These are phyloP conservation scores for Copidosoma aretas DNA, from an alignment of 2,888 invertebrate species.

Conservation along the genomic window DNA sequence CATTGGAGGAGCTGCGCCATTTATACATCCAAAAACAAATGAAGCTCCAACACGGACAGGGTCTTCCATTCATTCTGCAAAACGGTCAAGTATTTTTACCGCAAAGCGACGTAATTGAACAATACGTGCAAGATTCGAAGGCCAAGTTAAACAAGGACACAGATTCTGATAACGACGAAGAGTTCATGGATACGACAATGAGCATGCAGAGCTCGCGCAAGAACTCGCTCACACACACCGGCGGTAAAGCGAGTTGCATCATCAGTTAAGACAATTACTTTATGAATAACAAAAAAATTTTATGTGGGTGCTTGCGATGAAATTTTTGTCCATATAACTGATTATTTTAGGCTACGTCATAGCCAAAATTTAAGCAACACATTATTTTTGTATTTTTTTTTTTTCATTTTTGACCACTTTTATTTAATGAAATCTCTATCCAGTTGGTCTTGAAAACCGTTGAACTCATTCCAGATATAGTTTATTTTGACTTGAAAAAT, in stretches of 20 bases:
- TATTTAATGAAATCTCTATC: too few species aligned
- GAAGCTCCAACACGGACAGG: conserved; percentile 36
- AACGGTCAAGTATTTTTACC: conserved; percentile 46
- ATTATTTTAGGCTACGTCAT: too few species aligned
- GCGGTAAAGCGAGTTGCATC: conserved; percentile 40
- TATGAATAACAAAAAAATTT: not conserved
- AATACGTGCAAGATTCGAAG: conserved; percentile 49
- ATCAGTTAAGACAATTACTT: conserved; percentile 29
- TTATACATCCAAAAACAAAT: conserved; percentile 41
- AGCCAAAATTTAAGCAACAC: too few species aligned
- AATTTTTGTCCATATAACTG: not conserved
- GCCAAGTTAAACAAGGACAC: conserved; percentile 45
- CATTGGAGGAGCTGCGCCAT: conserved; percentile 45
- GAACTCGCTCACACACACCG: conserved; percentile 53
- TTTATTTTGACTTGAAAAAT: conserved; percentile 22
- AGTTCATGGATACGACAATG: conserved; percentile 58
- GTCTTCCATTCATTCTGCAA: conserved; percentile 43
- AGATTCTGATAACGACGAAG: conserved; percentile 58
- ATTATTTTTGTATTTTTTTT: too few species aligned
- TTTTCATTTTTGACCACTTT: too few species aligned
- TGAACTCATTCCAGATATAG: conserved; percentile 29
- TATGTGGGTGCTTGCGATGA: conserved; percentile 10
- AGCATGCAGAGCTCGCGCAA: conserved; percentile 50
- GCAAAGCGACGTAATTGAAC: conserved; percentile 54
- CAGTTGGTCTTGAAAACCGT: too few species aligned